Evolutionary conservation across 1,140 invertebrate genomes (phyloP).

Genomic region (Atta cephalotes): DNA sequence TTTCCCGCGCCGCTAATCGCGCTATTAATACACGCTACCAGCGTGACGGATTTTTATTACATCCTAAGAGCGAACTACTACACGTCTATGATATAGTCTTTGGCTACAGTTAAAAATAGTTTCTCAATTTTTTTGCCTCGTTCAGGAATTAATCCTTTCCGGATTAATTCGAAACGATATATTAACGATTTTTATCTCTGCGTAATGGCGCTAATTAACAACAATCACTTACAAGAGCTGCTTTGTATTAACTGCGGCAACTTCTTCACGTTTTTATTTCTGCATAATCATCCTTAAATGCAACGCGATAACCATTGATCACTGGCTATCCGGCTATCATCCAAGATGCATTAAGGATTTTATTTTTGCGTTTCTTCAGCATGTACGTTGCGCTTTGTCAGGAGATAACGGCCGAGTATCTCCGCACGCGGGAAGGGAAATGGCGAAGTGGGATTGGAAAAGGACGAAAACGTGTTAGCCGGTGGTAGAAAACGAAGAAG

Average conservation of each 20-base stretch:
- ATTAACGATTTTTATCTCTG: background rate
- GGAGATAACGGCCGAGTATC: constrained; percentile 41
- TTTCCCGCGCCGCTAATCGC: constrained; percentile 43
- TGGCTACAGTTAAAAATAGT: background rate
- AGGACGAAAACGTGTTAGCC: constrained; percentile 64
- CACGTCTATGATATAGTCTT: background rate
- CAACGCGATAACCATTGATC: constrained; percentile 42
- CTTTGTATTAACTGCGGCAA: background rate
- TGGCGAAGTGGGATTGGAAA: constrained; percentile 44
- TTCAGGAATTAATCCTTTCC: background rate
- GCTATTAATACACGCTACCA: constrained; percentile 46
- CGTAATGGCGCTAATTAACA: background rate
- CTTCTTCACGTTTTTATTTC: background rate
- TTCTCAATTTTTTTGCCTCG: background rate
- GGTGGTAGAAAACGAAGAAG: constrained; percentile 54
- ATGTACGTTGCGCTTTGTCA: constrained; percentile 26
- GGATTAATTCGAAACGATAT: background rate
- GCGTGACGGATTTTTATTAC: constrained; percentile 32
- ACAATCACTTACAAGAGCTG: background rate
- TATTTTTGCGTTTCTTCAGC: constrained; percentile 45
- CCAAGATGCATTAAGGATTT: constrained; percentile 41
- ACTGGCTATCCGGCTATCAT: constrained; percentile 19
- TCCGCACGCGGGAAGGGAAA: background rate
- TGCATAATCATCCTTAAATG: background rate
- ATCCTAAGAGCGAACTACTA: background rate